phyloP scores from a whole-genome alignment of 2,888 invertebrate genomes.

The Heliconius hortense region DNA sequence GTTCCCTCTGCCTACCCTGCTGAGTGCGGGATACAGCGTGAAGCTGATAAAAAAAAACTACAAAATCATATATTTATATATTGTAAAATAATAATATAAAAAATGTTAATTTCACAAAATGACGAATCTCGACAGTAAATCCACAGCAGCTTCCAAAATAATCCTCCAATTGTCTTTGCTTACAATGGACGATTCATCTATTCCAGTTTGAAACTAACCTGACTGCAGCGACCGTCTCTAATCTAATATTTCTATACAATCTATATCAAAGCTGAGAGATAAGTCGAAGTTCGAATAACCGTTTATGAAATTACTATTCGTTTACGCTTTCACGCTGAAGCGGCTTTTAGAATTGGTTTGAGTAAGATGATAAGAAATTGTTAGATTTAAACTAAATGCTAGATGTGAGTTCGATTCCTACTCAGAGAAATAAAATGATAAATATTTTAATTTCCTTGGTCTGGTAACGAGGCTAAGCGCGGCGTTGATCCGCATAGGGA shows the following conservation, averaged over 20 bases:
- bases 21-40: no score
- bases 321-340: neutral
- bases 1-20: no score
- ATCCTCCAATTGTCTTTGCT: constrained; percentile 44
- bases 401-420: neutral
- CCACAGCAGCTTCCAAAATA: constrained; percentile 19
- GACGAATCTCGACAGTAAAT: constrained; percentile 6
- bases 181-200: constrained; percentile 45
- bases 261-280: constrained; percentile 26
- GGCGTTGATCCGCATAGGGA: no score
- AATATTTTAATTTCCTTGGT: neutral
- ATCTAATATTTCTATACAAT: constrained; percentile 49
- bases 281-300: constrained; percentile 7
- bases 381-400: neutral
- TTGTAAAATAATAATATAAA: neutral
- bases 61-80: no score
- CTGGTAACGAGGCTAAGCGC: no score
- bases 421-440: neutral
- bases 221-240: constrained; percentile 49
- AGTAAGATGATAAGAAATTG: neutral
- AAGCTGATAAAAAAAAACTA: no score
- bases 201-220: constrained; percentile 44
- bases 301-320: neutral
- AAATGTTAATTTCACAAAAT: neutral
- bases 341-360: neutral